phyloP scores from a whole-genome alignment of 2,888 invertebrate genomes.

The Trypoxylon attenuatum region DNA sequence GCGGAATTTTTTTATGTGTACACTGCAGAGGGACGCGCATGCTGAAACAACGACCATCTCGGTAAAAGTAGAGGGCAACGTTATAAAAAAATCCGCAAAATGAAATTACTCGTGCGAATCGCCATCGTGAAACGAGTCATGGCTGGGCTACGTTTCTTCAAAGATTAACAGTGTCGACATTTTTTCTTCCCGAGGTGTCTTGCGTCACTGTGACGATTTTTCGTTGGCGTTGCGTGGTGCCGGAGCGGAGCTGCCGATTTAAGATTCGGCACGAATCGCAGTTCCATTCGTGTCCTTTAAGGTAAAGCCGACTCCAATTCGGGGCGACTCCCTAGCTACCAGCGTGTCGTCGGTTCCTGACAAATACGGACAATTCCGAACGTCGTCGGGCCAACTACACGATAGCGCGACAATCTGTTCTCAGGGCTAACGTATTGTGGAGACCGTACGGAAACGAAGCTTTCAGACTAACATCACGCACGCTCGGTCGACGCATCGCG shows the following conservation, averaged over 20 bases:
- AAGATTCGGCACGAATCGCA: conserved; percentile 52
- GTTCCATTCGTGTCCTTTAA: conserved; percentile 50
- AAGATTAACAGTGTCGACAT: no score
- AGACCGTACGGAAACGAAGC: conserved; percentile 19
- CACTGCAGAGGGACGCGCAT: conserved; percentile 17
- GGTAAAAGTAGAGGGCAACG: conserved; percentile 33
- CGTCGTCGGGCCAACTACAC: conserved; percentile 52
- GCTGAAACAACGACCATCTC: conserved; percentile 21
- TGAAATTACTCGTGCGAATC: conserved; percentile 42
- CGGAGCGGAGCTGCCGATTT: conserved; percentile 36
- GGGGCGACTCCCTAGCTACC: conserved; percentile 25
- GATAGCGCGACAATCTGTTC: conserved; percentile 59
- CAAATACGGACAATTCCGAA: conserved; percentile 61
- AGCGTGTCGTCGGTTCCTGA: conserved; percentile 52
- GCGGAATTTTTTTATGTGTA: conserved; percentile 43
- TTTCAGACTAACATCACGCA: no score
- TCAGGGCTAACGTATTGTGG: conserved; percentile 48
- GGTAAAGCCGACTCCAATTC: conserved; percentile 50
- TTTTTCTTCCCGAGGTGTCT: neutral
- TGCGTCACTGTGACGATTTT: conserved; percentile 37
- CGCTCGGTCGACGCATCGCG: neutral
- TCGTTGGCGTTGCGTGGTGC: conserved; percentile 33
- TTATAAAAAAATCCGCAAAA: conserved; percentile 27
- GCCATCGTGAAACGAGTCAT: no score
- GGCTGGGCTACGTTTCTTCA: no score